Evolutionary conservation across 2,113 vertebrate genomes (phyloP).

Genomic region (Odobenus rosmarus): DNA sequence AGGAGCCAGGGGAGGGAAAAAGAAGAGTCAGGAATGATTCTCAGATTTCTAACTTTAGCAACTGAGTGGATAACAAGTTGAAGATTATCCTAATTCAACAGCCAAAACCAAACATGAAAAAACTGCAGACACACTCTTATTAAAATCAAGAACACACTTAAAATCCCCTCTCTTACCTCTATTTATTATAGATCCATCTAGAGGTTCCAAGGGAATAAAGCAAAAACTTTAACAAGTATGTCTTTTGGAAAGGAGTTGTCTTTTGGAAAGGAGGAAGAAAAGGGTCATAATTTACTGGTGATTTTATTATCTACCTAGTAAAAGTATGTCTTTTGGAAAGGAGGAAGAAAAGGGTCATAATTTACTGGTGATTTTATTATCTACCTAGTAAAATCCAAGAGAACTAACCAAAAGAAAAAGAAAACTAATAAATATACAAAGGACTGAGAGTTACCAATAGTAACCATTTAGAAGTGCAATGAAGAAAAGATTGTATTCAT

Average conservation of each 20-base stretch:
- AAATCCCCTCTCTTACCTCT: not conserved
- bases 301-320: not conserved
- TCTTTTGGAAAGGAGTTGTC: not conserved
- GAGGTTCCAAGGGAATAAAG: not conserved
- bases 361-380: not conserved
- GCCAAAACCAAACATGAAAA: not conserved
- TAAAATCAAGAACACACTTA: not conserved
- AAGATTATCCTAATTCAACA: not conserved
- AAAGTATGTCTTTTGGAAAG: not conserved
- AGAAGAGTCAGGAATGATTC: not conserved
- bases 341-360: not conserved
- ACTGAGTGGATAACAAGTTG: not conserved
- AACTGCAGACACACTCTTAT: not conserved
- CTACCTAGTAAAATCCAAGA: not conserved
- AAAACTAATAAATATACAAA: not conserved
- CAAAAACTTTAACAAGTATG: not conserved
- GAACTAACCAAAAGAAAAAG: not conserved
- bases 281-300: not conserved
- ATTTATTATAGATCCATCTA: not conserved
- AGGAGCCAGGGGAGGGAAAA: not conserved
- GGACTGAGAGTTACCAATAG: not conserved
- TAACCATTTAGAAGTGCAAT: not conserved
- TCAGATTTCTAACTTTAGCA: not conserved
- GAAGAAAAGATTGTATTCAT: not conserved
- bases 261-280: not conserved